Evolutionary conservation across 2,797 vertebrate species (phyloP), one percentile per base, ranked within the genome.

Genomic region (Bucorvus abyssinicus): DNA sequence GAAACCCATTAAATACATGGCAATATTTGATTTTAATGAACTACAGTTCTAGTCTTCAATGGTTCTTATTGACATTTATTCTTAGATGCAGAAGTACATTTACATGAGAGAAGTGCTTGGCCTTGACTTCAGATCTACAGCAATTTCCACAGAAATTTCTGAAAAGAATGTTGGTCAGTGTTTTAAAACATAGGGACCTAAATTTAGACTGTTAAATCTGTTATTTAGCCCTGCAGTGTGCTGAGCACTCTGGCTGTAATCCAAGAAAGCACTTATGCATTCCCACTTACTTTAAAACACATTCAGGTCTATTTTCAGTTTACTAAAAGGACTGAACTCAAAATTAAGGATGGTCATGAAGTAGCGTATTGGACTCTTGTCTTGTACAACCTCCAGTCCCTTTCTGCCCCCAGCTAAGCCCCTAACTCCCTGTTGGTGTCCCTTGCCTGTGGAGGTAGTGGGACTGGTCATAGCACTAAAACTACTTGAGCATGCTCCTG

Each of bases 191-290:
- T 4, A 42, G 45, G 44, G 49, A 29, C 63, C 88, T 96, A 96
- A 96, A 95, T 96, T 94, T 96, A 96, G 93, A 86, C 60, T 90
- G 56, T 87, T 91, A 91, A 94, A 70, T 94, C 85, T 93, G 64
- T 40, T 87, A 82, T 81, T 93, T 94, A 88, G 94, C 77, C 22
- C 76, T 81, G 64, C 81, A 90, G 29, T 32, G 84, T 84, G 55
- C 80, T 76, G 87, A 93, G 49, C 42, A n/a, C 78, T 40, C 68
- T 95, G 95, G 94, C 90, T 79, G 26, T 30, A 14, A 50, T 90
- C 93, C 93, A 94, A 67, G 85, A 96, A 95, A 95, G 93, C 94
- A 96, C 95, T 97, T 94, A 96, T 0, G 3, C 13, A 7, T 92
- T 93, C 89, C 74, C 77, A 93, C 94, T 96, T 94, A 95, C 70